Evolutionary conservation across 2,797 vertebrate species (phyloP), one percentile per base, ranked within the genome.

Genomic region (Knipowitschia caucasica): DNA sequence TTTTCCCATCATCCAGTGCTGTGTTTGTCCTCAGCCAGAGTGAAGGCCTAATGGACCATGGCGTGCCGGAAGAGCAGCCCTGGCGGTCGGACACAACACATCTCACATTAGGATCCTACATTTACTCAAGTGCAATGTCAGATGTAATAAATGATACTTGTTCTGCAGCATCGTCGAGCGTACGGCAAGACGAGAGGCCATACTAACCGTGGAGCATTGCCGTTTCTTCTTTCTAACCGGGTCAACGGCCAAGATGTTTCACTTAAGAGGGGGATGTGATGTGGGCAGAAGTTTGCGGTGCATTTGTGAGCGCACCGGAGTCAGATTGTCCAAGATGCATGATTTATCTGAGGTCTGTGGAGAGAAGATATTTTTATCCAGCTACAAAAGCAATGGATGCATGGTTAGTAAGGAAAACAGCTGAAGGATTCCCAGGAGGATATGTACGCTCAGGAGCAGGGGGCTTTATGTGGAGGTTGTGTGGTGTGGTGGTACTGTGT

Each of bases 31-130:
- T 79, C 76, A 87, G 71, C 69, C 61, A 71, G 72, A 85, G 81
- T 82, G 85, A 87, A 81, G 67, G 80, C 75, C 76, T 86, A 87
- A 87, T 86, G 85, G 84, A 83, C 69, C 84, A 67, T 83, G 67
- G 59, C 70, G 34, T 75, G 80, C 74, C 68, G 43, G 50, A 75
- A 71, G 67, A 73, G 71, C 69, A 57, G 67, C 64, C 55, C 50
- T 43, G 38, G 59, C 67, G 65, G 58, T 77, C 71, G 68, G 62
- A 59, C 55, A 75, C 71, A 80, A 81, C 81, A 80, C 66, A 73
- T 66, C 62, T 70, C 67, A 75, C 67, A 80, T 77, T 80, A 75
- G 64, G 72, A 62, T 71, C 75, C 67, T 67, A 65, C 75, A 66
- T 75, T 69, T 75, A 71, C 75, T 49, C 74, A 61, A 81, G 82